Conservation (phyloP, 2,113 vertebrate species). For the Catharus minimus region DNA sequence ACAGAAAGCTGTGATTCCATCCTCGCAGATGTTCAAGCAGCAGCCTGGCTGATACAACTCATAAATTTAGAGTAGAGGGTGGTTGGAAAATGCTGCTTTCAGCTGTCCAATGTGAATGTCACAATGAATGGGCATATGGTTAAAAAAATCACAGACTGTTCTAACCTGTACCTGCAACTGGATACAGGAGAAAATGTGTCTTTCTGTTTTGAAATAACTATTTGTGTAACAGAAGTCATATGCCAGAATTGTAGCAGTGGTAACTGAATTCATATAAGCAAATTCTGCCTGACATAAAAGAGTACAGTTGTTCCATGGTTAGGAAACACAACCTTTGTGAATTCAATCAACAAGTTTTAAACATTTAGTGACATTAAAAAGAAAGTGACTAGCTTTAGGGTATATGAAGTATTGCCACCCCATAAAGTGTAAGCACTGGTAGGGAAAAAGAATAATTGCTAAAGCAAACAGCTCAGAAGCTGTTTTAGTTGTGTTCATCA, state of each 20-base stretch:
- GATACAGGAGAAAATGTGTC: neutral
- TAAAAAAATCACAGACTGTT: neutral
- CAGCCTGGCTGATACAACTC: neutral
- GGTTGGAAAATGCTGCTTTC: neutral
- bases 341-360: constrained; percentile 25
- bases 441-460: neutral
- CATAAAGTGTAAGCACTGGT: neutral
- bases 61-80: neutral
- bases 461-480: neutral
- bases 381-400: neutral
- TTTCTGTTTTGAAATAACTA: neutral
- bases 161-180: neutral
- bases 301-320: neutral
- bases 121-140: neutral
- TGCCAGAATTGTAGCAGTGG: neutral
- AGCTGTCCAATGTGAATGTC: neutral
- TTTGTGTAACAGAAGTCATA: neutral
- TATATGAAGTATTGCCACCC: neutral
- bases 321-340: neutral
- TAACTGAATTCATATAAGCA: neutral
- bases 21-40: neutral
- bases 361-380: constrained; percentile 3
- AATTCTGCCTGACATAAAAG: neutral
- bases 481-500: neutral
- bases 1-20: neutral